A percentile compares a stretch with the other conserved stretches of the same genome.
phyloP scores from a whole-genome alignment of 2,113 vertebrate genomes.

The Blennius ocellaris region DNA sequence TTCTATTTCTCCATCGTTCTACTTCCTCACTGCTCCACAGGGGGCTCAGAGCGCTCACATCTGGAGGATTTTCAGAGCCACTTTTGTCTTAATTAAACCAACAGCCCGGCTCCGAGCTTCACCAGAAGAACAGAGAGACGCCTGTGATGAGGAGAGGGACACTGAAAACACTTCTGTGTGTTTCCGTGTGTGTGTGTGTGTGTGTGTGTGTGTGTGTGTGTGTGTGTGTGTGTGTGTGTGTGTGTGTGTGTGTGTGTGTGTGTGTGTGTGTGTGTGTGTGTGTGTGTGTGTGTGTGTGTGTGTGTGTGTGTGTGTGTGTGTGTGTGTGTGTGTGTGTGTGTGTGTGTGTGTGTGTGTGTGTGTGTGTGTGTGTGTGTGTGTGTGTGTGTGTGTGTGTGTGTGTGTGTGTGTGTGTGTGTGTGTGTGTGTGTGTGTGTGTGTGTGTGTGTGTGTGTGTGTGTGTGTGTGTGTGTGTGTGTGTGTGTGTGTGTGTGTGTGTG shows the following conservation, averaged over 20 bases:
- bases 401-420: not conserved
- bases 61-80: slow-evolving; percentile 59
- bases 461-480: slow-evolving; percentile 1
- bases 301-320: slow-evolving; percentile 2
- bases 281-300: slow-evolving; percentile 1
- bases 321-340: not conserved
- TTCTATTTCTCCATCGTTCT: slow-evolving; percentile 35
- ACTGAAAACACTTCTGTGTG: slow-evolving; percentile 25
- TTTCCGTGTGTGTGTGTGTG: slow-evolving; percentile 1
- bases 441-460: slow-evolving; percentile 17
- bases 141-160: slow-evolving; percentile 30
- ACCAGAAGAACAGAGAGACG: slow-evolving; percentile 33
- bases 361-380: slow-evolving; percentile 20
- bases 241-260: no score
- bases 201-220: not conserved
- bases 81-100: slow-evolving; percentile 70
- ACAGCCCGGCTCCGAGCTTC: slow-evolving; percentile 7
- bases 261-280: no score
- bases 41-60: slow-evolving; percentile 41
- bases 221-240: not conserved
- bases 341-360: not conserved
- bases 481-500: slow-evolving; percentile 2
- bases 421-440: not conserved
- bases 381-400: slow-evolving; percentile 2
- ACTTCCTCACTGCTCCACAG: slow-evolving; percentile 44